These are phyloP conservation scores for Callopanchax toddi DNA, from an alignment of 2,113 vertebrate species.

Conservation along the genomic window DNA sequence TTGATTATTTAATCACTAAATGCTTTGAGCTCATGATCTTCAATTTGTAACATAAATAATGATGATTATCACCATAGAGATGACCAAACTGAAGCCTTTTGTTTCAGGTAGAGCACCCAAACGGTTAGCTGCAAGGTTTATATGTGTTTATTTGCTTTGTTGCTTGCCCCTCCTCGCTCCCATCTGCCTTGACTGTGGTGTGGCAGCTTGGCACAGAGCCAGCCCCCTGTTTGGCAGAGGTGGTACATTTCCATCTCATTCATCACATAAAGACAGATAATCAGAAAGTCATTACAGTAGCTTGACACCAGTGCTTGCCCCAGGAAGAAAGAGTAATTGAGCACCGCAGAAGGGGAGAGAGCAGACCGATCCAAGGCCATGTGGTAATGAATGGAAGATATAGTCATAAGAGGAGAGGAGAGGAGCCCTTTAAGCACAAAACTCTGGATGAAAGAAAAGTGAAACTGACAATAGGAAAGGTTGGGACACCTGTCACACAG, in stretches of 20 bases:
- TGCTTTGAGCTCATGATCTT: constrained; percentile 25
- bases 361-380: constrained; percentile 79
- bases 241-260: constrained; percentile 87
- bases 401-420: constrained; percentile 53
- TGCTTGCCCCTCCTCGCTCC: constrained; percentile 30
- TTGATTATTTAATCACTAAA: constrained; percentile 56
- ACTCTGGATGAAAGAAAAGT: constrained; percentile 44
- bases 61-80: constrained; percentile 14
- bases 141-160: constrained; percentile 64
- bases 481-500: constrained; percentile 11
- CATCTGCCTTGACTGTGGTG: constrained; percentile 41
- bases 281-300: constrained; percentile 87
- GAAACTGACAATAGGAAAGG: constrained; percentile 37
- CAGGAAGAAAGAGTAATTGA: constrained; percentile 88
- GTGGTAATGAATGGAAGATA: constrained; percentile 81
- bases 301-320: constrained; percentile 83
- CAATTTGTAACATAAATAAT: constrained; percentile 26
- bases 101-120: constrained; percentile 26
- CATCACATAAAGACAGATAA: constrained; percentile 88
- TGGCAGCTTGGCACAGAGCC: constrained; percentile 70
- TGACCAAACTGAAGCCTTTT: neutral
- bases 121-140: constrained; percentile 41
- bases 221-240: constrained; percentile 70
- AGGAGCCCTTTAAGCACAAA: constrained; percentile 37
- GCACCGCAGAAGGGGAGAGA: constrained; percentile 82